Evolutionary conservation across 2,797 vertebrate species (phyloP).

Genomic region (Artibeus jamaicensis): DNA sequence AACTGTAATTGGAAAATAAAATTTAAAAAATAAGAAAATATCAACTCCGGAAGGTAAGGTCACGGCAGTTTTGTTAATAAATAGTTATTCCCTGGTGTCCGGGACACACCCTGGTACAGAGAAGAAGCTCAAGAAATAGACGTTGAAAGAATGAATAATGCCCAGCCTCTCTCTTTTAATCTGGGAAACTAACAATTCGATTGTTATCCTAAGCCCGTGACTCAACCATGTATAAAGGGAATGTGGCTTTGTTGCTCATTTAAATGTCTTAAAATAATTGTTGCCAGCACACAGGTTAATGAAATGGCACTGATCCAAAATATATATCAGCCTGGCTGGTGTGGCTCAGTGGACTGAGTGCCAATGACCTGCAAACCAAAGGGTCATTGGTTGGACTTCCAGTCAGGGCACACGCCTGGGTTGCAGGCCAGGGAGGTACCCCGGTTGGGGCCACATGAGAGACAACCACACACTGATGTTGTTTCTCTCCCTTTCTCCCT

Average conservation of each 20-base stretch:
- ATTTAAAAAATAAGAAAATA: neutral
- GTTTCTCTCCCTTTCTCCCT: too few species aligned
- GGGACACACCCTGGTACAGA: neutral
- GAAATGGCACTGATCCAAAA: slow-evolving; percentile 41
- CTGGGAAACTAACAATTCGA: neutral
- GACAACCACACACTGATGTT: too few species aligned
- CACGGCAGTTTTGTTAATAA: neutral
- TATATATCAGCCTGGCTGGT: too few species aligned
- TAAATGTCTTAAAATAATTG: slow-evolving; percentile 9
- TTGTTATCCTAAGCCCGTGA: neutral
- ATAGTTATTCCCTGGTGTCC: neutral
- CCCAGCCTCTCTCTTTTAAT: neutral
- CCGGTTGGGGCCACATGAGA: too few species aligned
- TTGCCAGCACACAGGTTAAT: slow-evolving; percentile 51
- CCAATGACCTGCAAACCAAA: too few species aligned
- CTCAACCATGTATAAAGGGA: neutral
- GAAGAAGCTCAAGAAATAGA: neutral
- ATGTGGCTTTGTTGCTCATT: neutral
- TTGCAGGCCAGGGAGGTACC: too few species aligned
- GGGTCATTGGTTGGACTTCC: too few species aligned
- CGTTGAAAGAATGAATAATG: neutral
- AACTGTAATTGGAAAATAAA: neutral
- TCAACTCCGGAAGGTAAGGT: neutral
- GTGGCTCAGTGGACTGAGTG: too few species aligned
- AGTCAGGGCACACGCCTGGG: too few species aligned